Conservation (phyloP, 2,888 invertebrate species). For the Nebria brevicollis region DNA sequence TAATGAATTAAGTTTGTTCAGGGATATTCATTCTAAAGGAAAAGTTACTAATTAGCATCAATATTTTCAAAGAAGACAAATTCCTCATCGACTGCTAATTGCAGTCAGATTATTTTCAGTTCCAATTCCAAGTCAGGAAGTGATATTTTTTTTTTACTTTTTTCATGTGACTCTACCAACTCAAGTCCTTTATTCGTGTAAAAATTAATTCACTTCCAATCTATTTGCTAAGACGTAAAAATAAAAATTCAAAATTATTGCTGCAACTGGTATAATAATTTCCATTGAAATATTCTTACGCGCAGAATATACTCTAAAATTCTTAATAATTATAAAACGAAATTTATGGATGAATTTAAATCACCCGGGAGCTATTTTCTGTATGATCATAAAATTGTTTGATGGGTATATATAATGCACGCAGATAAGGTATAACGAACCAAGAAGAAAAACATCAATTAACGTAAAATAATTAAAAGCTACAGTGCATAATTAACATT, state of each 20-base stretch:
- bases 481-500: not conserved
- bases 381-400: not conserved
- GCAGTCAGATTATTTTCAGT: no score
- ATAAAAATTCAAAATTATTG: no score
- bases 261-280: not conserved
- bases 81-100: no score
- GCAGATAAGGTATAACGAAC: not conserved
- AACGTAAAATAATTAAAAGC: not conserved
- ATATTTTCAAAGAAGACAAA: no score
- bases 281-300: not conserved
- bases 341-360: not conserved
- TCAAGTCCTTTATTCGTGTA: no score
- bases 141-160: no score
- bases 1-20: conserved; percentile 1
- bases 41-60: not conserved
- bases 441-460: not conserved
- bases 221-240: no score
- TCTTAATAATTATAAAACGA: not conserved
- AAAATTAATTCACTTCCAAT: no score
- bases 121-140: no score
- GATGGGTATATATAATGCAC: not conserved
- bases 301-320: no score
- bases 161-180: no score
- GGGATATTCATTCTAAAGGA: not conserved
- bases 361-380: not conserved